Percentiles rank a stretch among this genome's conserved stretches.
phyloP scores from a whole-genome alignment of 2,888 invertebrate species.

The Antheraea yamamai region DNA sequence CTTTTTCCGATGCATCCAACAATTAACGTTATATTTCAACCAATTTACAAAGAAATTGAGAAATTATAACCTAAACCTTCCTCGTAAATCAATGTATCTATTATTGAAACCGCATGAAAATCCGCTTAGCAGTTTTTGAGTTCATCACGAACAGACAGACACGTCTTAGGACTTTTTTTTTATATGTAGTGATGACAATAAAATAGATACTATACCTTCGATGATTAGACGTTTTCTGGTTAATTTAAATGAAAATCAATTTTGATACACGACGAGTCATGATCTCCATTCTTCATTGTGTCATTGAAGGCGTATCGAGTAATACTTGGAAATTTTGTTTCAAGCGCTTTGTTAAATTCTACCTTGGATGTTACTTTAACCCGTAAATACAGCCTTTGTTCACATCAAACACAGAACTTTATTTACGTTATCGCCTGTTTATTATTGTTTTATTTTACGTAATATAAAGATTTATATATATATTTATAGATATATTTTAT shows the following conservation, averaged over 20 bases:
- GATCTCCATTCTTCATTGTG: conserved; percentile 11
- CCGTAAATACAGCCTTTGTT: conserved; percentile 8
- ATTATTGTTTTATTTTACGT: neutral
- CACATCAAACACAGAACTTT: conserved; percentile 8
- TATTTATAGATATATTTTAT: no score
- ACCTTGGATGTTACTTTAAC: conserved; percentile 28
- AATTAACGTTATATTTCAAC: no score
- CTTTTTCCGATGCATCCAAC: no score
- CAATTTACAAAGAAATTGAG: no score
- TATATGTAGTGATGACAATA: neutral
- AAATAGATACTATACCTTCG: neutral
- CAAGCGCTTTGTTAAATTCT: conserved; percentile 37
- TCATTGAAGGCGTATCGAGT: conserved; percentile 22
- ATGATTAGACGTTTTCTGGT: neutral
- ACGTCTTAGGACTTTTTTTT: no score
- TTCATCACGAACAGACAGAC: no score
- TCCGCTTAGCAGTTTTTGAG: no score
- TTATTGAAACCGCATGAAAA: no score
- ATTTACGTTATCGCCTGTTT: neutral
- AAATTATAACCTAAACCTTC: no score
- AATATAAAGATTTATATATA: no score
- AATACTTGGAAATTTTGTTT: conserved; percentile 42
- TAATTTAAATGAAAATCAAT: conserved; percentile 16
- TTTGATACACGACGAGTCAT: neutral
- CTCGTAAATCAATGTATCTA: no score